Evolutionary conservation across 2,797 vertebrate species (phyloP).

Genomic region (Pipistrellus kuhlii): DNA sequence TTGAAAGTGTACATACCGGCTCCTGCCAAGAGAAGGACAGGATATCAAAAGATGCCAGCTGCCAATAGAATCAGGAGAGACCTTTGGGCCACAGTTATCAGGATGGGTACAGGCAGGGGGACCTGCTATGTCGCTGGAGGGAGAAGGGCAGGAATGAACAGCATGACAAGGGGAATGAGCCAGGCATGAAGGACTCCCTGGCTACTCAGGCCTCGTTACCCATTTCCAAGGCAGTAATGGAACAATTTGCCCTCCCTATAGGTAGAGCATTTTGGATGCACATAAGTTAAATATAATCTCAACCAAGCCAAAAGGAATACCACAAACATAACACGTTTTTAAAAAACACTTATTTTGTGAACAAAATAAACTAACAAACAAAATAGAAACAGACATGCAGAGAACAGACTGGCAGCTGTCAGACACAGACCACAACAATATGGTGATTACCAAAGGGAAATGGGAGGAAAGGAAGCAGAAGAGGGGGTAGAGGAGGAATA

Average conservation of each 20-base stretch:
- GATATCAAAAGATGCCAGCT: not conserved
- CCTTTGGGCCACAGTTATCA: not conserved
- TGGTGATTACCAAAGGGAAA: not conserved
- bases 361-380: not conserved
- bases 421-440: not conserved
- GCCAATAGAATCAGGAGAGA: not conserved
- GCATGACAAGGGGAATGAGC: not conserved
- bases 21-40: not conserved
- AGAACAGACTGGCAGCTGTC: not conserved
- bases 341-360: not conserved
- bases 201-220: not conserved
- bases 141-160: not conserved
- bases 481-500: not conserved
- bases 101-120: not conserved
- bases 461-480: not conserved
- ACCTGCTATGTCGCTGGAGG: not conserved
- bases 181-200: not conserved
- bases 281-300: not conserved
- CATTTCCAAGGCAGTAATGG: not conserved
- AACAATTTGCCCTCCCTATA: not conserved
- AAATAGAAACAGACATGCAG: not conserved
- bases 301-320: conserved; percentile 23
- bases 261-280: not conserved
- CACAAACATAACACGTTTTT: not conserved
- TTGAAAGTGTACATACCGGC: not conserved